Percentiles rank a stretch among this genome's conserved stretches.
Conservation (phyloP, 2,113 vertebrate species). For the Tetrao urogallus region DNA sequence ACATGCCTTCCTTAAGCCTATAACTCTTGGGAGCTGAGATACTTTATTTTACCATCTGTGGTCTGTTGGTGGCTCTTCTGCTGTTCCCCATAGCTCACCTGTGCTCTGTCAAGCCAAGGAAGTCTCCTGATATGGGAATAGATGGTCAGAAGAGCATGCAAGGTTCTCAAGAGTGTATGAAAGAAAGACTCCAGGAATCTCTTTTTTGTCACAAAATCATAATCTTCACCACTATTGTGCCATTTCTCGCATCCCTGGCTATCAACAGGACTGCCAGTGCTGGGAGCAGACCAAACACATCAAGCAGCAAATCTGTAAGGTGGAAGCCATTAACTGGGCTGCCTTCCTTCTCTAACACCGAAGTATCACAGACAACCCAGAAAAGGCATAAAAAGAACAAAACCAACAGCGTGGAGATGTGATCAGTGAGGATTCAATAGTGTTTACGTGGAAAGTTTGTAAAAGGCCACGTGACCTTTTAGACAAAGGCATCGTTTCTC, state of each 20-base stretch:
- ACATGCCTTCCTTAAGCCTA: background rate
- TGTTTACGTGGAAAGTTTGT: background rate
- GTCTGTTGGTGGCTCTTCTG: background rate
- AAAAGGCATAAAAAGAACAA: background rate
- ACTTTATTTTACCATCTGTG: background rate
- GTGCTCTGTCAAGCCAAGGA: background rate
- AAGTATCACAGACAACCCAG: background rate
- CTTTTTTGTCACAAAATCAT: background rate
- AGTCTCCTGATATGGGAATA: background rate
- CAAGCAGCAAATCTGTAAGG: background rate
- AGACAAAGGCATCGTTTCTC: background rate
- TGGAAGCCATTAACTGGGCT: background rate
- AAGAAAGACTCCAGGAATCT: background rate
- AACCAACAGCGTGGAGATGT: background rate
- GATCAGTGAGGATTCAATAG: background rate
- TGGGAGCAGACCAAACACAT: background rate
- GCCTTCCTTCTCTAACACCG: background rate
- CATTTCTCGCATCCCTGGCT: background rate
- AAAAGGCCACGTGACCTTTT: background rate
- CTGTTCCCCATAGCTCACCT: background rate
- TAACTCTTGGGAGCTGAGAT: background rate
- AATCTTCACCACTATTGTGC: background rate
- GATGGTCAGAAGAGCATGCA: background rate
- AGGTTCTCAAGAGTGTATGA: background rate
- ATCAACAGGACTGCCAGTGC: background rate